Evolutionary conservation across 2,797 vertebrate genomes (phyloP), one percentile per base, ranked within the genome.

Genomic region (Macropodus opercularis): DNA sequence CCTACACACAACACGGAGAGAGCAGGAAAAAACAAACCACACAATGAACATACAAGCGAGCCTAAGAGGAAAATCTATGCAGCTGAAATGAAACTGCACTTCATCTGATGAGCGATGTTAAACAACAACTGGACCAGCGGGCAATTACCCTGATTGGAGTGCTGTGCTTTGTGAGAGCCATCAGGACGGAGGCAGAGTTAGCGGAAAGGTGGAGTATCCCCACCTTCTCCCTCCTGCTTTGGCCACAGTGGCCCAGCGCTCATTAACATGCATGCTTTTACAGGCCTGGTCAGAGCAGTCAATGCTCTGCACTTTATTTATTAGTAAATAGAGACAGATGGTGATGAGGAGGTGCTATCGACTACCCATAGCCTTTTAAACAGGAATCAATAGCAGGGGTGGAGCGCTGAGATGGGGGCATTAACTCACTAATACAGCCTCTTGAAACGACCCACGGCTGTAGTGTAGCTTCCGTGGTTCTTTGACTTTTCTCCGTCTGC

Each of bases 311-410:
- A 94, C 94, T 96, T 97, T 96, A 96, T 98, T 96, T 97, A 97
- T 97, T 94, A 94, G 94, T 94, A 91, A 96, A 95, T 94, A 94
- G 94, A 96, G 95, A 97, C 92, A 93, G 93, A 95, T 94, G 94
- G 93, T 79, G 72, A 84, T 90, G 86, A 90, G 90, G 90, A 91
- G 87, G 84, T 84, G 73, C 86, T 93, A 97, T 97, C 90, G 95
- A 97, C 94, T 93, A 93, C 89, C 92, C 92, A 92, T 93, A 93
- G 93, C 92, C 91, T 94, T 94, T 91, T 94, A 93, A 94, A 92
- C 88, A 92, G 83, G 85, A 92, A 93, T 93, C 93, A 91, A 94
- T 94, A 84, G 66, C 40, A 58, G 75, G 86, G 90, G 87, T 80
- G 91, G 88, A 87, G 80, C 78, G 27, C 64, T 70, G 85, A 81